phyloP scores from a whole-genome alignment of 2,797 vertebrate species.

The Octomys mimax region DNA sequence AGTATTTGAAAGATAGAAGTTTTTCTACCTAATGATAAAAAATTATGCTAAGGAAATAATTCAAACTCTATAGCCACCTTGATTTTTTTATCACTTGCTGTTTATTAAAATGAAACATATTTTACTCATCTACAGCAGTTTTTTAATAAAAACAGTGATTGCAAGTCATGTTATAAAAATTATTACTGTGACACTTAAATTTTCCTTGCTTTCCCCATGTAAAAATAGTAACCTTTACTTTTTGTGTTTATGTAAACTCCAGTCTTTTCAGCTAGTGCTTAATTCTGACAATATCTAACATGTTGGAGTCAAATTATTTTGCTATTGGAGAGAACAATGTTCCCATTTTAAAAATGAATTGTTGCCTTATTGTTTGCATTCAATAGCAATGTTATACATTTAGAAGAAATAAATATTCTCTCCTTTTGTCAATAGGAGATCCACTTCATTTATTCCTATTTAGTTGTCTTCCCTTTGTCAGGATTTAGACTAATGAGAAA shows the following conservation, averaged over 20 bases:
- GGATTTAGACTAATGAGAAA: slow-evolving; percentile 90
- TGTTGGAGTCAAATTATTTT: slow-evolving; percentile 67
- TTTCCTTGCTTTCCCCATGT: neutral
- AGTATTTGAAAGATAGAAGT: neutral
- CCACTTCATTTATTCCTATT: slow-evolving; percentile 86
- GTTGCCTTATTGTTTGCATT: slow-evolving; percentile 67
- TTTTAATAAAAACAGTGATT: slow-evolving; percentile 69
- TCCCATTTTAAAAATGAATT: slow-evolving; percentile 66
- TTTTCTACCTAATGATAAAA: slow-evolving; percentile 66
- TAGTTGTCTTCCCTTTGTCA: slow-evolving; percentile 84
- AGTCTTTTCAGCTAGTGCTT: slow-evolving; percentile 37
- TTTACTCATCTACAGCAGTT: slow-evolving; percentile 70
- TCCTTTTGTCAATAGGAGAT: slow-evolving; percentile 81
- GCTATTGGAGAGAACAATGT: slow-evolving; percentile 57
- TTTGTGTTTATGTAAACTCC: slow-evolving; percentile 53
- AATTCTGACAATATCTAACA: slow-evolving; percentile 64
- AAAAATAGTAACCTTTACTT: neutral
- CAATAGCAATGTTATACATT: slow-evolving; percentile 75
- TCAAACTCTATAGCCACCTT: slow-evolving; percentile 15
- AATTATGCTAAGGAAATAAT: neutral
- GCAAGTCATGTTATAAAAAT: slow-evolving; percentile 70
- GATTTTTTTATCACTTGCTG: slow-evolving; percentile 76
- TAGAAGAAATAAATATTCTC: slow-evolving; percentile 82
- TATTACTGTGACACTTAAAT: slow-evolving; percentile 44
- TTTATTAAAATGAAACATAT: slow-evolving; percentile 74